phyloP scores from a whole-genome alignment of 2,888 invertebrate genomes.

The Amiota mariae region DNA sequence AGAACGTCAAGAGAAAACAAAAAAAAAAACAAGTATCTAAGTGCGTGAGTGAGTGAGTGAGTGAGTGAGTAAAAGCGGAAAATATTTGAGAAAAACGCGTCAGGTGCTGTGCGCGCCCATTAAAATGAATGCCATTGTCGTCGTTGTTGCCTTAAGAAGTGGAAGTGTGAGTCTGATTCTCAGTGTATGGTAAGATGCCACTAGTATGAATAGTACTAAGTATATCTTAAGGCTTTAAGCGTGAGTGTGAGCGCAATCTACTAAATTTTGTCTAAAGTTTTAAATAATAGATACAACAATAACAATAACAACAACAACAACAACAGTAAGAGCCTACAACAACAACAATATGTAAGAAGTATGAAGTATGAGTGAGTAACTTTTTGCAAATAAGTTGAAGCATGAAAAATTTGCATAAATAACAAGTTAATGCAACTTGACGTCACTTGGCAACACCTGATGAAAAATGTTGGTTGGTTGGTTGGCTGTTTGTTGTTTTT shows the following conservation, averaged over 20 bases:
- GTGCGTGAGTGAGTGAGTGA: slow-evolving; percentile 15
- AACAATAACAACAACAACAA: background rate
- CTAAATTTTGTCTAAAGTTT: slow-evolving; percentile 60
- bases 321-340: no score
- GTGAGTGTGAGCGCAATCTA: slow-evolving; percentile 35
- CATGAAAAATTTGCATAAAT: slow-evolving; percentile 71
- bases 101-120: slow-evolving; percentile 59
- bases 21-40: no score
- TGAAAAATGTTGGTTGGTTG: slow-evolving; percentile 28
- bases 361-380: slow-evolving; percentile 24
- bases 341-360: no score
- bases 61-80: slow-evolving; percentile 23
- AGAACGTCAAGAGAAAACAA: no score
- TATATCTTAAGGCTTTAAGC: no score
- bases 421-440: slow-evolving; percentile 69
- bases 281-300: slow-evolving; percentile 65
- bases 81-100: slow-evolving; percentile 57
- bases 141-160: background rate
- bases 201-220: no score
- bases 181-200: no score
- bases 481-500: background rate
- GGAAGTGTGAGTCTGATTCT: no score
- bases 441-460: slow-evolving; percentile 40
- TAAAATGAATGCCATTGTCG: slow-evolving; percentile 46
- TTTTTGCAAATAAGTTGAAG: slow-evolving; percentile 61